Conservation (phyloP, 2,113 vertebrate genomes). For the Hipposideros armiger region DNA sequence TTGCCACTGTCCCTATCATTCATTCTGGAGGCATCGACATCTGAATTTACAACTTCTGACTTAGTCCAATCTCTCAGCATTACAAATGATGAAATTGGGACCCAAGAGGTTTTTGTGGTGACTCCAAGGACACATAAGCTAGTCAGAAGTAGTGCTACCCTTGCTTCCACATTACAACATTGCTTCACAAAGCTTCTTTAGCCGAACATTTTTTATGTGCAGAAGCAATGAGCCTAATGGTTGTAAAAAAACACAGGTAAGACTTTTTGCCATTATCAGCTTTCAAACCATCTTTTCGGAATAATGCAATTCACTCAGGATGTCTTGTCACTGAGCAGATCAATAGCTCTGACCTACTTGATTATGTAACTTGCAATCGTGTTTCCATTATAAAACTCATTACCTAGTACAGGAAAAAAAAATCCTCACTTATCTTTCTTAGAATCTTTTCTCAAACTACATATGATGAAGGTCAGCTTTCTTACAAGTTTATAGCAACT, state of each 20-base stretch:
- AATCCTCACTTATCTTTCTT: conserved; percentile 45
- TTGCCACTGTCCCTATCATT: not conserved
- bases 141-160: not conserved
- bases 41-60: not conserved
- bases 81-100: not conserved
- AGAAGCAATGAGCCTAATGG: not conserved
- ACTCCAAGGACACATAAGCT: not conserved
- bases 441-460: conserved; percentile 56
- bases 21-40: not conserved
- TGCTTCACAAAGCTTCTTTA: not conserved
- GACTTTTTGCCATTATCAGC: conserved; percentile 27
- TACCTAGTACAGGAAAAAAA: conserved; percentile 45
- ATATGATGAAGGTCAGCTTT: not conserved
- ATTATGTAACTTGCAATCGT: conserved; percentile 62
- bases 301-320: conserved; percentile 69
- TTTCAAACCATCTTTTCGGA: conserved; percentile 52
- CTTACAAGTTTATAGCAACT: not conserved
- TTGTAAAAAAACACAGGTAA: conserved; percentile 23
- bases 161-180: not conserved
- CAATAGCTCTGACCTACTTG: conserved; percentile 67
- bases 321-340: conserved; percentile 31
- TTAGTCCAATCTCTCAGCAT: not conserved
- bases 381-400: conserved; percentile 69
- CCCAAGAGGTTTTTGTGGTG: not conserved
- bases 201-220: not conserved